Conservation (phyloP, 2,113 vertebrate genomes). For the Percopsis transmontana region DNA sequence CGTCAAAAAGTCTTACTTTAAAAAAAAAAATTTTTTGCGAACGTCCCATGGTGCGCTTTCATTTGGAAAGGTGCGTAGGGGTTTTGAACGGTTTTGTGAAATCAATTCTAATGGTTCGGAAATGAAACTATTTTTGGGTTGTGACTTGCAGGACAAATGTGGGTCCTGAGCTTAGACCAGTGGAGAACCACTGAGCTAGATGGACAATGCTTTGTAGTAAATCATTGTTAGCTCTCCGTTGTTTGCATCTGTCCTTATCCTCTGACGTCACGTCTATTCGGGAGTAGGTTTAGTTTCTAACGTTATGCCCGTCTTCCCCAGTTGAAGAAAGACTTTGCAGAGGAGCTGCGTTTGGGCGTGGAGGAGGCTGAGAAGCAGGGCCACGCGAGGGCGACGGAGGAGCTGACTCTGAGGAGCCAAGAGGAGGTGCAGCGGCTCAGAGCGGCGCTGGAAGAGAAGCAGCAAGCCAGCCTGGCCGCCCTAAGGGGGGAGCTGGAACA, state of each 20-base stretch:
- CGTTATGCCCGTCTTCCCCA: conserved; percentile 37
- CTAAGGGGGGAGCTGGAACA: conserved; percentile 60
- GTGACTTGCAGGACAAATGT: no score
- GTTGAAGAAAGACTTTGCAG: conserved; percentile 72
- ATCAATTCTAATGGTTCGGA: no score
- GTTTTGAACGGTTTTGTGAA: no score
- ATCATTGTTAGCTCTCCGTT: no score
- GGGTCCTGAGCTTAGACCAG: no score
- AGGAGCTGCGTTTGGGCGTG: conserved; percentile 62
- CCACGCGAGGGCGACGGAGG: conserved; percentile 16
- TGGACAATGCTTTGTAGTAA: no score
- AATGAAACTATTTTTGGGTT: no score
- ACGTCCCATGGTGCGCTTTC: no score
- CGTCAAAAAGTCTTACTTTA: no score
- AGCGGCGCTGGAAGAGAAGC: conserved; percentile 65
- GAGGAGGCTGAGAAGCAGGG: conserved; percentile 61
- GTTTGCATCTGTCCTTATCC: background rate
- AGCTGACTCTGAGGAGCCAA: conserved; percentile 26
- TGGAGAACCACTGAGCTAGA: no score
- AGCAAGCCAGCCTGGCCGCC: conserved; percentile 46
- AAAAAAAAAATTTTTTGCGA: no score
- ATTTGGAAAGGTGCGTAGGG: no score
- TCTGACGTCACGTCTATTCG: background rate
- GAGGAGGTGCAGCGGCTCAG: conserved; percentile 66
- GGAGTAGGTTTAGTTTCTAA: background rate